Percentiles rank a stretch among this genome's conserved stretches.
These are phyloP conservation scores for Eupithecia insigniata DNA, from an alignment of 2,888 invertebrate genomes.

Conservation along the genomic window DNA sequence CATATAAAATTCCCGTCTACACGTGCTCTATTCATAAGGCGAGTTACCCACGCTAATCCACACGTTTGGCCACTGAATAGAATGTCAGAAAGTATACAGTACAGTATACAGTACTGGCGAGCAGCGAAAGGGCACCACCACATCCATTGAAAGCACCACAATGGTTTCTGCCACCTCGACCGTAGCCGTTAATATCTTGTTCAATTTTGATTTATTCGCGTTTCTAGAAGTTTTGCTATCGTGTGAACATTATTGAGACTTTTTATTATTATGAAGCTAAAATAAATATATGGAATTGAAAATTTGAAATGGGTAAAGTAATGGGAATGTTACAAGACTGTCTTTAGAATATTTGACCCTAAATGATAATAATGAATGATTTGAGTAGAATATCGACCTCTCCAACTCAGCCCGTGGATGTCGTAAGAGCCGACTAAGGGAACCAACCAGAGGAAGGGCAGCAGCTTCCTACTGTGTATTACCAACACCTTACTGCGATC, in stretches of 20 bases:
- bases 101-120: not conserved
- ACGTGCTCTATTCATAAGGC: conserved; percentile 40
- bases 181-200: conserved; percentile 70
- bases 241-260: conserved; percentile 65
- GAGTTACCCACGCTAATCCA: conserved; percentile 46
- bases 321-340: no score
- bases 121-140: conserved; percentile 52
- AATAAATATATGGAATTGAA: no score
- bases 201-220: conserved; percentile 77
- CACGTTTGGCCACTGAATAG: conserved; percentile 52
- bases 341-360: no score
- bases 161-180: conserved; percentile 72
- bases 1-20: conserved; percentile 1
- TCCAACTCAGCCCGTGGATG: no score
- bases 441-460: no score
- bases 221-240: conserved; percentile 60
- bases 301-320: no score
- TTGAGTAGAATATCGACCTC: no score
- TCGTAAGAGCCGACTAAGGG: no score
- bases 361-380: no score
- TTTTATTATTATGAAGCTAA: no score
- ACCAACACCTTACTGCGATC: no score
- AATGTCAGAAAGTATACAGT: conserved; percentile 47
- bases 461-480: no score
- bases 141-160: conserved; percentile 67